These are phyloP conservation scores for Drosophila lini DNA, from an alignment of 1,140 invertebrate species.

Conservation along the genomic window DNA sequence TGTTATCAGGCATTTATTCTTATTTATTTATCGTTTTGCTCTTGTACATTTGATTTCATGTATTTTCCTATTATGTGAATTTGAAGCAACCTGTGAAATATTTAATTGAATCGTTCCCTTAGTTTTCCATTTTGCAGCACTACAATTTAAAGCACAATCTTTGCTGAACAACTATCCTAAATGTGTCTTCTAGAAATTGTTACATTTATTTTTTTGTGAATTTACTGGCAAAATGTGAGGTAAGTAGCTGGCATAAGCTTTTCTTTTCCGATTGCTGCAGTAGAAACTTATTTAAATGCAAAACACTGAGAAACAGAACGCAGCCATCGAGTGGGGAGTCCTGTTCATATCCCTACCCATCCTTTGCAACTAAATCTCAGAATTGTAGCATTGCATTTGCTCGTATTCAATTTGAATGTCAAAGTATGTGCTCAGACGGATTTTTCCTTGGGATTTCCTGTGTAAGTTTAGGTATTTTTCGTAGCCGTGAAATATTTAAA, in stretches of 20 bases:
- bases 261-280: constrained; percentile 17
- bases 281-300: constrained; percentile 66
- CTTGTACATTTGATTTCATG: constrained; percentile 14
- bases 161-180: constrained; percentile 5
- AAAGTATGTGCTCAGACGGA: constrained; percentile 39
- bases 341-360: constrained; percentile 17
- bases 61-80: constrained; percentile 4
- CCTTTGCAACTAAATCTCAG: constrained; percentile 36
- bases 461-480: constrained; percentile 18
- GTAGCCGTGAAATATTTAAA: background rate
- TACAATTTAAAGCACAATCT: constrained; percentile 9
- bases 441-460: background rate
- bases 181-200: background rate
- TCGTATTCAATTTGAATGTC: constrained; percentile 53
- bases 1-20: constrained; percentile 2
- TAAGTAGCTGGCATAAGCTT: constrained; percentile 51
- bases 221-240: constrained; percentile 23
- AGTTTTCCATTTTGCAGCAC: constrained; percentile 5
- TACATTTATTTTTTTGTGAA: constrained; percentile 22
- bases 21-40: constrained; percentile 19
- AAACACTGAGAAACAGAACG: constrained; percentile 46
- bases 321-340: constrained; percentile 17
- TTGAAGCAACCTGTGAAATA: background rate
- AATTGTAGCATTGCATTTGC: constrained; percentile 32
- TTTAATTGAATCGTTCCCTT: constrained; percentile 12